These are phyloP conservation scores for Anhinga anhinga DNA, from an alignment of 2,113 vertebrate genomes.

Conservation along the genomic window DNA sequence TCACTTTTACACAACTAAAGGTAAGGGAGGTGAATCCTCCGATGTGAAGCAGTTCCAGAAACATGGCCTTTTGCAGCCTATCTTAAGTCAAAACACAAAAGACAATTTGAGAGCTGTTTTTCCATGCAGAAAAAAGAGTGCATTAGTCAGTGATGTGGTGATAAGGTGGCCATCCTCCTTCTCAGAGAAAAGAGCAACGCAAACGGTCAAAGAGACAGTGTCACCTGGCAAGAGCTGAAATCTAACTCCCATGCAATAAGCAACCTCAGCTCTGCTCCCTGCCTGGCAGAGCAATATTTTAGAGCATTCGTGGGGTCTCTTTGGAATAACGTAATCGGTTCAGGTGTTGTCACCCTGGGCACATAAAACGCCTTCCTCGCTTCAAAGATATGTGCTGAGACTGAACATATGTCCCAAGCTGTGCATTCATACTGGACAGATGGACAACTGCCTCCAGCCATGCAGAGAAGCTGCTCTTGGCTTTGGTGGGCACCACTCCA, in stretches of 20 bases:
- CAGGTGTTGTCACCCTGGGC: background rate
- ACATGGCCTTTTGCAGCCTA: background rate
- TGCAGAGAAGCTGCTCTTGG: background rate
- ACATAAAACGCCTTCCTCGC: background rate
- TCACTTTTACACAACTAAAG: background rate
- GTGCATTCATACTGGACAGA: background rate
- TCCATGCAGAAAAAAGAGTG: background rate
- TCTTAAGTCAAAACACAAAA: background rate
- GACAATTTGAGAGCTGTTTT: background rate
- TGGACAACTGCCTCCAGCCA: background rate
- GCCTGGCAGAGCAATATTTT: background rate
- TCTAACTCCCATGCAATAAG: too few species aligned
- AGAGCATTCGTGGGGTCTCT: background rate
- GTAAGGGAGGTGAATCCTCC: background rate
- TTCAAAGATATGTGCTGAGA: background rate
- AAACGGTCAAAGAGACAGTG: background rate
- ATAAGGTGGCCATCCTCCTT: rapidly evolving
- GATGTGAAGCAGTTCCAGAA: background rate
- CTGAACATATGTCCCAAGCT: background rate
- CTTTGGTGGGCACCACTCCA: background rate
- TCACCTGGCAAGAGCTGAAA: background rate
- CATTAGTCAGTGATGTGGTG: background rate
- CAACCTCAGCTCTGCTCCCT: too few species aligned
- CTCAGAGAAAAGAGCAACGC: background rate
- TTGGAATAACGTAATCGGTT: rapidly evolving